A percentile compares a stretch with the other conserved stretches of the same genome.
These are phyloP conservation scores for Bellardia bayeri DNA, from an alignment of 2,888 invertebrate species.

Conservation along the genomic window DNA sequence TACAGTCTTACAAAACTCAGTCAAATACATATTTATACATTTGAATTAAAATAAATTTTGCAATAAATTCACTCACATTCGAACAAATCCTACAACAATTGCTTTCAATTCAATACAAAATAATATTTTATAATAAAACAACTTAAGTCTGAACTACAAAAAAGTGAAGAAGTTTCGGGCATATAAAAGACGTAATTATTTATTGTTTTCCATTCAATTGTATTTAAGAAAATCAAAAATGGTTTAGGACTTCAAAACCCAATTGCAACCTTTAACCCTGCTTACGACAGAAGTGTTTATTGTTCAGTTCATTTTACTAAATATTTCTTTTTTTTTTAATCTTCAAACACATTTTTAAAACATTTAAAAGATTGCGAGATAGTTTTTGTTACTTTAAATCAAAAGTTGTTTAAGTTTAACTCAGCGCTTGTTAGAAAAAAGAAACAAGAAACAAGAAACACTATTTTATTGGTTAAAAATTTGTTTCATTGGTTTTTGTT, in stretches of 20 bases:
- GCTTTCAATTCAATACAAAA: no score
- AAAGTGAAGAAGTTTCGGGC: not conserved
- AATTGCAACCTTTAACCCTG: conserved; percentile 70
- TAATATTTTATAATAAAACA: no score
- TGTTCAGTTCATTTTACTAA: conserved; percentile 43
- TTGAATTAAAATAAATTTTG: no score
- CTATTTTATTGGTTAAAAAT: not conserved
- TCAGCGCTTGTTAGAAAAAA: conserved; percentile 19
- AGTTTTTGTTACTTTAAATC: conserved; percentile 40
- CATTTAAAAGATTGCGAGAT: conserved; percentile 51
- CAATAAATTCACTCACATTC: no score
- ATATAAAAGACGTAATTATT: conserved; percentile 4
- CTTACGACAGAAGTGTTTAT: conserved; percentile 71
- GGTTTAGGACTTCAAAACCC: not conserved
- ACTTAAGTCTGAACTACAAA: no score
- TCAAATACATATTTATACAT: no score
- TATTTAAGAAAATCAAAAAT: not conserved
- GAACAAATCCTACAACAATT: no score
- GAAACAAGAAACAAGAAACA: not conserved
- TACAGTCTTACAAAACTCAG: no score
- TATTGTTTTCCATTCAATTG: conserved; percentile 40
- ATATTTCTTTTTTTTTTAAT: not conserved
- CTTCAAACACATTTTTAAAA: conserved; percentile 18
- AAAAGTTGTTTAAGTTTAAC: conserved; percentile 47
- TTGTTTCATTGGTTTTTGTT: conserved; percentile 41